Evolutionary conservation across 2,797 vertebrate genomes (phyloP).

Genomic region (Pseudochirops cupreus): DNA sequence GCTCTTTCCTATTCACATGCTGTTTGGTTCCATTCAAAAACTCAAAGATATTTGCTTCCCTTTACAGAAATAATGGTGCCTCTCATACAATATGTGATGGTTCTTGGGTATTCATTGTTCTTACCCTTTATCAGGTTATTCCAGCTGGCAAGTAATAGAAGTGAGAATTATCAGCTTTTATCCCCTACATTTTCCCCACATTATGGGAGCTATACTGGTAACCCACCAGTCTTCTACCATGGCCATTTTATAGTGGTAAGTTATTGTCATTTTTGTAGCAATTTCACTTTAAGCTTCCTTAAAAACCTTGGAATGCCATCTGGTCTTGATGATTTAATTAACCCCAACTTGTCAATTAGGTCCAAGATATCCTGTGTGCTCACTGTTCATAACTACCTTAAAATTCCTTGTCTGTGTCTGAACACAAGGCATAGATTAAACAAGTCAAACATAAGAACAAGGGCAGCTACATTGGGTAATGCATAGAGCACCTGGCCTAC

Average conservation of each 20-base stretch:
- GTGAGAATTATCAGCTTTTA: background rate
- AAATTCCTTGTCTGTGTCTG: background rate
- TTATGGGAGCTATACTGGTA: background rate
- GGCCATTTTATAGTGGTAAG: background rate
- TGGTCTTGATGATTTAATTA: background rate
- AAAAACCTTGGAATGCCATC: background rate
- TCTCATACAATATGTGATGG: background rate
- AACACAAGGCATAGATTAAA: background rate
- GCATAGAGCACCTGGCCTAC: background rate
- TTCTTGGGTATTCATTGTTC: background rate
- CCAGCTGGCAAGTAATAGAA: background rate
- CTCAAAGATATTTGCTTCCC: background rate
- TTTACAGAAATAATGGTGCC: conserved; percentile 13
- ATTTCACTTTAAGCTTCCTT: background rate
- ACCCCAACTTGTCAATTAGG: background rate
- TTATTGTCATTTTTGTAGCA: background rate
- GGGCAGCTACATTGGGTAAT: too few species aligned
- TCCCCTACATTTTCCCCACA: background rate
- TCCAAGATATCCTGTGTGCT: background rate
- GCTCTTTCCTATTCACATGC: background rate
- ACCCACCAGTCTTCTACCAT: background rate
- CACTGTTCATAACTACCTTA: background rate
- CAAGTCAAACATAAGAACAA: background rate
- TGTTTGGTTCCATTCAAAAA: background rate
- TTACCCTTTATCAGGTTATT: background rate